Percentiles rank a stretch among this genome's conserved stretches.
These are phyloP conservation scores for Drosophila ficusphila DNA, from an alignment of 1,140 invertebrate genomes.

Conservation along the genomic window DNA sequence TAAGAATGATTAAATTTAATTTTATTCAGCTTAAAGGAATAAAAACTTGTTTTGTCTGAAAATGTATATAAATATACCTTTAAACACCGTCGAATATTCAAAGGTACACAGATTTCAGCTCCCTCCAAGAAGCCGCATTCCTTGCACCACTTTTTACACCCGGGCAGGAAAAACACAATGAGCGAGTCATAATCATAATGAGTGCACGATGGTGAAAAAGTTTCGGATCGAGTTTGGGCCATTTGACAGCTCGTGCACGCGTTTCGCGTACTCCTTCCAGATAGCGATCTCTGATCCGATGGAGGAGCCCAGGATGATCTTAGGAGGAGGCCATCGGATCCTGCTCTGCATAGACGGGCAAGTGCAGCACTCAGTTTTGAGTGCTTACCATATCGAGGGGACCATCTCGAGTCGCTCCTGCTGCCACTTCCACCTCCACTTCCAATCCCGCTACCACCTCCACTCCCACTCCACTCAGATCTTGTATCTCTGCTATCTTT, in stretches of 20 bases:
- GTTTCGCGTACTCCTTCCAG: conserved; percentile 62
- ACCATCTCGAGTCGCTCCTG: conserved; percentile 45
- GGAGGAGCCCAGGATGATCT: conserved; percentile 12
- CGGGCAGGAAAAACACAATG: conserved; percentile 1
- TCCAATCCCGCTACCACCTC: conserved; percentile 10
- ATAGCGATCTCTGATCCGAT: conserved; percentile 51
- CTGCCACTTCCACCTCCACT: neutral
- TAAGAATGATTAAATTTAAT: no score
- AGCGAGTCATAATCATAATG: conserved; percentile 77
- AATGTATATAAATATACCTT: no score
- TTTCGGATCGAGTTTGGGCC: conserved; percentile 17
- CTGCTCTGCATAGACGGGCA: conserved; percentile 73
- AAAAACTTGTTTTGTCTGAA: no score
- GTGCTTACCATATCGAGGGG: conserved; percentile 76
- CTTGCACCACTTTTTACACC: conserved; percentile 58
- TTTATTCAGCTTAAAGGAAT: no score
- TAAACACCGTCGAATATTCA: no score
- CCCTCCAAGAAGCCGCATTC: conserved; percentile 20
- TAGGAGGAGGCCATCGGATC: conserved; percentile 1
- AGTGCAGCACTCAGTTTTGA: conserved; percentile 69
- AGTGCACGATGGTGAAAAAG: conserved; percentile 69
- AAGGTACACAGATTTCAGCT: conserved; percentile 5
- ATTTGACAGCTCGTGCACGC: conserved; percentile 80
- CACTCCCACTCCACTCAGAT: conserved; percentile 50
- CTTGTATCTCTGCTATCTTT: conserved; percentile 71